Percentiles rank a stretch among this genome's conserved stretches.
These are phyloP conservation scores for Microcebus ravelobensis DNA, from an alignment of 2,113 vertebrate species.

Conservation along the genomic window DNA sequence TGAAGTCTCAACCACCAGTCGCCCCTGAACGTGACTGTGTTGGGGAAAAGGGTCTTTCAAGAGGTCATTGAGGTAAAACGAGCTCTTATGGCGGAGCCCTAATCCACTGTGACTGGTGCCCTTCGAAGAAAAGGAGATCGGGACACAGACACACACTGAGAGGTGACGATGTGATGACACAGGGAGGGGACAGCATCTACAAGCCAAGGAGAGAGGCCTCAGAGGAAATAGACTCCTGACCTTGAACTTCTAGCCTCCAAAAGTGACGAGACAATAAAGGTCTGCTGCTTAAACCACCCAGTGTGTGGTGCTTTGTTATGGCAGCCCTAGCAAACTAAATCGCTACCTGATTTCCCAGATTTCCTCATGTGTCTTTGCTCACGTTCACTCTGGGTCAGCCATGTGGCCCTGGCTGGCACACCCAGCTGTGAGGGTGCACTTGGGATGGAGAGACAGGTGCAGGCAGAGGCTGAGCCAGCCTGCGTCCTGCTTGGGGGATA, in stretches of 20 bases:
- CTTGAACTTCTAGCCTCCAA: too few species aligned
- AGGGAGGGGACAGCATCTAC: neutral
- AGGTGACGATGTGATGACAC: neutral
- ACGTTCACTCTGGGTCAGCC: neutral
- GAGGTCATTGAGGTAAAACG: neutral
- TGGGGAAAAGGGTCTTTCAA: neutral
- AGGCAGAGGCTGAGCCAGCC: neutral
- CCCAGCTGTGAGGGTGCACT: neutral
- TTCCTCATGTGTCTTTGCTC: neutral
- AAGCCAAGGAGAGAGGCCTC: neutral
- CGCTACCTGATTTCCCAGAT: neutral
- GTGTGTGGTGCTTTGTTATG: neutral
- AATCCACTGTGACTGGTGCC: neutral
- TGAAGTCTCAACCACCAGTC: neutral
- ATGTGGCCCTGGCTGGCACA: neutral
- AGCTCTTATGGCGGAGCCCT: neutral
- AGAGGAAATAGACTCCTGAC: neutral
- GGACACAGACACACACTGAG: neutral
- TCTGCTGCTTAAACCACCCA: neutral
- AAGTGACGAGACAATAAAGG: neutral
- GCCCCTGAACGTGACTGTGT: neutral
- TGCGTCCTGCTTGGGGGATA: accelerated
- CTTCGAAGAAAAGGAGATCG: neutral
- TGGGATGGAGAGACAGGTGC: neutral
- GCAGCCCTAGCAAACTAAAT: neutral